Percentiles rank a stretch among this genome's conserved stretches.
phyloP scores from a whole-genome alignment of 2,113 vertebrate genomes.

The zebrafish (Danio rerio) region GRCz12tu NC_133189.1:19982501-19983000 shows the following conservation, averaged over 20 bases:
- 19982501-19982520: conserved; percentile 3
- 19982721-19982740: neutral
- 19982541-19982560: conserved; percentile 14
- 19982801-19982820: conserved; percentile 76
- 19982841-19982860: conserved; percentile 66
- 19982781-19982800: conserved; percentile 74
- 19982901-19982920: conserved; percentile 61
- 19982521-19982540: conserved; percentile 39
- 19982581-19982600: conserved; percentile 11
- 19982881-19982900: conserved; percentile 56
- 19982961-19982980: conserved; percentile 66
- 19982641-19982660: conserved; percentile 24
- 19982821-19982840: conserved; percentile 74
- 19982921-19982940: conserved; percentile 60
- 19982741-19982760: conserved; percentile 39
- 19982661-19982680: conserved; percentile 13
- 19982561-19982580: neutral
- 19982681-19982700: neutral
- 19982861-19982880: conserved; percentile 57
- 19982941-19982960: conserved; percentile 76
- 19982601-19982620: neutral
- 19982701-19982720: conserved; percentile 34
- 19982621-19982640: conserved; percentile 20
- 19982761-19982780: conserved; percentile 70
- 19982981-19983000: conserved; percentile 44